phyloP scores from a whole-genome alignment of 2,797 vertebrate genomes.

The Anguilla obscura region DNA sequence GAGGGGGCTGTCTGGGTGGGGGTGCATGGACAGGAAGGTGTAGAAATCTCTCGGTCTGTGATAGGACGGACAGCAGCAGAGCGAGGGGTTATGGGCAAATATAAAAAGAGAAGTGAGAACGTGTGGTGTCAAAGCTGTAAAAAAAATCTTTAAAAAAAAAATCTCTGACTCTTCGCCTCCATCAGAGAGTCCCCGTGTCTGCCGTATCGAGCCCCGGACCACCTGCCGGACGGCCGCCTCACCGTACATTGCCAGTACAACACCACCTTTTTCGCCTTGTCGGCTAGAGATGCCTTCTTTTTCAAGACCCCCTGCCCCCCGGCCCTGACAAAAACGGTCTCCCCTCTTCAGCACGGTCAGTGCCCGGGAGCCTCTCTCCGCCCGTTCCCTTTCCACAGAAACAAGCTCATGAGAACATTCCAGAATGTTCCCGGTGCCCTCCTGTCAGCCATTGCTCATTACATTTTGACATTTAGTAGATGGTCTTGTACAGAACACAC shows the following conservation, averaged over 20 bases:
- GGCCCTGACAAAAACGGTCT: background rate
- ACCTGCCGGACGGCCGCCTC: background rate
- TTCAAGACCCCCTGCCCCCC: slow-evolving; percentile 51
- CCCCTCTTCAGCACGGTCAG: slow-evolving; percentile 60
- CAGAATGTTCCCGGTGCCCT: background rate
- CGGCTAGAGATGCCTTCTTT: slow-evolving; percentile 41
- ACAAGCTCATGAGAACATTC: background rate
- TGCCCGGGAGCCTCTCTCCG: background rate
- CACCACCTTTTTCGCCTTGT: rapidly evolving
- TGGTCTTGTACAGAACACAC: background rate
- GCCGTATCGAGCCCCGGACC: background rate
- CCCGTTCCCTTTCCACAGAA: background rate
- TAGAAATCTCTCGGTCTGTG: slow-evolving; percentile 6
- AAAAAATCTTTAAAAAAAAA: background rate
- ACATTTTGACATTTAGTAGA: background rate
- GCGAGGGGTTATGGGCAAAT: background rate
- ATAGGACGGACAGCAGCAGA: background rate
- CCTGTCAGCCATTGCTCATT: background rate
- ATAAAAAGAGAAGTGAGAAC: no score
- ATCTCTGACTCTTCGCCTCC: background rate
- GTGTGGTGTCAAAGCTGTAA: background rate
- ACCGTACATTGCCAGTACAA: slow-evolving; percentile 53
- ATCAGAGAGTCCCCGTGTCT: slow-evolving; percentile 48
- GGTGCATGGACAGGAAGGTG: background rate
- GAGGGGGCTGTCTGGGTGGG: background rate